These are phyloP conservation scores for Oedothorax gibbosus DNA, from an alignment of 1,140 invertebrate genomes.

Conservation along the genomic window DNA sequence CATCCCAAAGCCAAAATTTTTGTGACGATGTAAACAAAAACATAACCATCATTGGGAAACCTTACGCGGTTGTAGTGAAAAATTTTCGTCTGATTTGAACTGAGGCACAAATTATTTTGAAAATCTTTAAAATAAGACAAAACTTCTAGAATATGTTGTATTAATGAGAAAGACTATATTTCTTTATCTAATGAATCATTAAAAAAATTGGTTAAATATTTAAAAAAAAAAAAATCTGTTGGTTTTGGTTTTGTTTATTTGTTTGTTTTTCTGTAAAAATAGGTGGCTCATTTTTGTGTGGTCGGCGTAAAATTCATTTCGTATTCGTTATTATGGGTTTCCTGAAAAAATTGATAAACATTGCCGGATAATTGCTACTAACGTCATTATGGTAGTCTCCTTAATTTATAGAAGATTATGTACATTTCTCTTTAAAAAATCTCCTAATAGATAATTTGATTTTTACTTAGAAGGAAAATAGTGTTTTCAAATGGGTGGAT, in stretches of 20 bases:
- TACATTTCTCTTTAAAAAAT: not conserved
- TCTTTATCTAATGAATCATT: no score
- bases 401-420: not conserved
- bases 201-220: no score
- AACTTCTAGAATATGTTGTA: no score
- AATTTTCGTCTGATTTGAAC: no score
- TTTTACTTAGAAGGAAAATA: not conserved
- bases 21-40: no score
- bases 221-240: no score
- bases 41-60: no score
- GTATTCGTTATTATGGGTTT: conserved; percentile 28
- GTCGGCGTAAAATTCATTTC: conserved; percentile 59
- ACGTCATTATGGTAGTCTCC: conserved; percentile 38
- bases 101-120: no score
- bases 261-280: conserved; percentile 9
- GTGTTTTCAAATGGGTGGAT: conserved; percentile 61
- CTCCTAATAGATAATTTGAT: not conserved
- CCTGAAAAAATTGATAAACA: conserved; percentile 44
- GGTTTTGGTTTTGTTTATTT: not conserved
- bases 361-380: conserved; percentile 29
- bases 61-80: no score
- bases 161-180: no score
- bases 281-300: conserved; percentile 28
- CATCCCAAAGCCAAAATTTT: no score
- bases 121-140: no score